Conservation (phyloP, 2,797 vertebrate species). For the Rousettus madagascariensis region DNA sequence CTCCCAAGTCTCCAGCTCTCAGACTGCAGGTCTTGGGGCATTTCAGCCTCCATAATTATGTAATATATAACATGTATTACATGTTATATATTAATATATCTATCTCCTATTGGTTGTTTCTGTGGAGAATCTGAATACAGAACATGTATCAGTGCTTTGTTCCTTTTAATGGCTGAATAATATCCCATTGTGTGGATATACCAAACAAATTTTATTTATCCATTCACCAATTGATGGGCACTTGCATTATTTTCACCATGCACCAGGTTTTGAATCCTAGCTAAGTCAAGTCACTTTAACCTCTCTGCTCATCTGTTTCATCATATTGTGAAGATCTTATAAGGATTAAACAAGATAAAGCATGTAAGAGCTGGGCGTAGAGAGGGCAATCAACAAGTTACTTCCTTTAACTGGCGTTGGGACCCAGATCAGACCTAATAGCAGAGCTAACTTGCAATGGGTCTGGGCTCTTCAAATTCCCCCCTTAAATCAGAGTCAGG, state of each 20-base stretch:
- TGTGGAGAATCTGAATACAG: not conserved
- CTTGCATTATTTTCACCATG: not conserved
- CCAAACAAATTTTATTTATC: not conserved
- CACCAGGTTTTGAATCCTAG: not conserved
- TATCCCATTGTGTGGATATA: not conserved
- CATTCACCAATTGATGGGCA: not conserved
- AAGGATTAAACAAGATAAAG: not conserved
- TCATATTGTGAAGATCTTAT: not conserved
- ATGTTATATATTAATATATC: not conserved
- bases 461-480: not conserved
- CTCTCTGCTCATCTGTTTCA: not conserved
- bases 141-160: not conserved
- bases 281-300: not conserved
- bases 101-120: not conserved
- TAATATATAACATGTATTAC: too few relatives aligned
- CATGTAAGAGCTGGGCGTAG: not conserved
- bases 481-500: not conserved
- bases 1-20: not conserved
- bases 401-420: not conserved
- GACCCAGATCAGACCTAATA: not conserved
- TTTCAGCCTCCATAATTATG: not conserved
- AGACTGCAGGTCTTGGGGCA: not conserved
- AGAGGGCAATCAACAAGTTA: not conserved
- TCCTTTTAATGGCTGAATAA: not conserved
- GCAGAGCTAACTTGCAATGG: not conserved